Percentiles rank a stretch among this genome's conserved stretches.
These are phyloP conservation scores for Luperina testacea DNA, from an alignment of 2,888 invertebrate genomes.

Conservation along the genomic window DNA sequence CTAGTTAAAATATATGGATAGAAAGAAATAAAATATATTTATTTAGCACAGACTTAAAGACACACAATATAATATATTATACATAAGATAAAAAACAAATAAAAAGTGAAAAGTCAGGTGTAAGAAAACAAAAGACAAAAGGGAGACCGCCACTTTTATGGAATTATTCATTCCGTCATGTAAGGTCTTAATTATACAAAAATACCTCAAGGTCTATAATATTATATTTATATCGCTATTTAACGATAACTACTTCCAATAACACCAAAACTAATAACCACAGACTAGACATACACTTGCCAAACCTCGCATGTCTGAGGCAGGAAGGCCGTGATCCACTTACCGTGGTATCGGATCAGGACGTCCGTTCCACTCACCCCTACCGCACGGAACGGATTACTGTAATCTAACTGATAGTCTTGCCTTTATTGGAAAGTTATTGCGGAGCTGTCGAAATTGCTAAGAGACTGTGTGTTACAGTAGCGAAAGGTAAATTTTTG, in stretches of 20 bases:
- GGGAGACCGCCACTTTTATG: background rate
- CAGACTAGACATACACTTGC: conserved; percentile 30
- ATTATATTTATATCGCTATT: too few relatives aligned
- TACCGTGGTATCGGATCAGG: conserved; percentile 63
- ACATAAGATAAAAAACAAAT: background rate
- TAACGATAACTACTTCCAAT: background rate
- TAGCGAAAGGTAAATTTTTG: too few relatives aligned
- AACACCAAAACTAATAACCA: background rate
- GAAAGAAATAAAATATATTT: too few relatives aligned
- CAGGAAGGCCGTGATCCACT: conserved; percentile 67
- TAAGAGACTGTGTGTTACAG: background rate
- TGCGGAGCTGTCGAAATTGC: background rate
- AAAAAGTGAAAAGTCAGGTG: background rate
- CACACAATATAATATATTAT: too few relatives aligned
- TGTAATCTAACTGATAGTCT: conserved; percentile 57
- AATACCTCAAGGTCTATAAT: background rate
- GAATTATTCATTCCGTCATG: background rate
- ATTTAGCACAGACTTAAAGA: too few relatives aligned
- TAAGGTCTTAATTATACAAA: background rate
- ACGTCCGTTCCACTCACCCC: conserved; percentile 58
- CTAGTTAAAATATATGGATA: background rate
- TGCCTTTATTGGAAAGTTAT: conserved; percentile 37
- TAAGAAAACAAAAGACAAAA: background rate
- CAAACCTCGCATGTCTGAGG: conserved; percentile 57
- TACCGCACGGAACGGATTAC: conserved; percentile 55